Evolutionary conservation across 2,113 vertebrate species (phyloP).

Genomic region (Marmota flaviventris): DNA sequence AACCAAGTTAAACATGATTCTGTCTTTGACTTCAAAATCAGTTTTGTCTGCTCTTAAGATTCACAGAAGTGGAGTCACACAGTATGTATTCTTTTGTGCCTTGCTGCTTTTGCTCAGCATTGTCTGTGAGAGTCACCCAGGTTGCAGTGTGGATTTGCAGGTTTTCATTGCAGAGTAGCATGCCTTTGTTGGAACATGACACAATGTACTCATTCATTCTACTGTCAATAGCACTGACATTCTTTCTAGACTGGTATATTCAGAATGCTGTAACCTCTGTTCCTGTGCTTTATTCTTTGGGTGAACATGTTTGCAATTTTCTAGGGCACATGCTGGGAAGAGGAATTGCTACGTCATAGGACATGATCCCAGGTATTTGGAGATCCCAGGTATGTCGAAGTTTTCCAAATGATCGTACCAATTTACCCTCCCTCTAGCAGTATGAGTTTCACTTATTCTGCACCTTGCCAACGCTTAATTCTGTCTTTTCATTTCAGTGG

Average conservation of each 20-base stretch:
- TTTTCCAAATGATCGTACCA: neutral
- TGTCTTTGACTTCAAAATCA: neutral
- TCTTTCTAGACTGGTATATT: neutral
- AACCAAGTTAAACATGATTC: neutral
- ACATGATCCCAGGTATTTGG: too few species aligned
- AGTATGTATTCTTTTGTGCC: neutral
- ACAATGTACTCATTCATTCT: neutral
- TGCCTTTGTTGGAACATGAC: neutral
- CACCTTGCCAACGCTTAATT: neutral
- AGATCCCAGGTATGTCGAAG: neutral
- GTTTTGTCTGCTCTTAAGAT: neutral
- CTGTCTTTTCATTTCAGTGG: neutral
- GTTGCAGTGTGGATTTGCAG: neutral
- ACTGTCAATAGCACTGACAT: neutral
- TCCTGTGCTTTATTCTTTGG: neutral
- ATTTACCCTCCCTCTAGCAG: neutral
- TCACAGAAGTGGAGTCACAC: neutral
- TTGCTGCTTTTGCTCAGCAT: neutral
- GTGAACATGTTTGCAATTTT: neutral
- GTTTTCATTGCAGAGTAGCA: neutral
- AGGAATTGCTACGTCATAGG: neutral
- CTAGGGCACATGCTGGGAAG: neutral
- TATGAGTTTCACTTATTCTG: neutral
- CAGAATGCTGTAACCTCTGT: neutral
- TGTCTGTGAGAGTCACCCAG: neutral